A percentile compares a stretch with the other conserved stretches of the same genome.
Evolutionary conservation across 2,888 invertebrate species (phyloP).

Genomic region (Listrodromus nycthemerus): DNA sequence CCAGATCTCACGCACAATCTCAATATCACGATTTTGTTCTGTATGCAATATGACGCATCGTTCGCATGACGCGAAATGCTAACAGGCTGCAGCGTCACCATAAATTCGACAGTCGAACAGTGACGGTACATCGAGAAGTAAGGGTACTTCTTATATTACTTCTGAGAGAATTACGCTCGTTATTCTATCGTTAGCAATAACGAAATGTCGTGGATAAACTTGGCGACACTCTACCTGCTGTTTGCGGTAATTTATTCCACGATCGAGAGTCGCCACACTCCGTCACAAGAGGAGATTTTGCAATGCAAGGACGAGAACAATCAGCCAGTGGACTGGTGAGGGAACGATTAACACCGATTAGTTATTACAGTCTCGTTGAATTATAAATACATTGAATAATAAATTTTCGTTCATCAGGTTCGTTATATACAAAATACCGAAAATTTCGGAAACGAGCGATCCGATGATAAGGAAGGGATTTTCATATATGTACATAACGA

Average conservation of each 20-base stretch:
- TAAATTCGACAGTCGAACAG: neutral
- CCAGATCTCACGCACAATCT: neutral
- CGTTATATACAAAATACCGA: constrained; percentile 93
- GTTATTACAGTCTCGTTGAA: neutral
- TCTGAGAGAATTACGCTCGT: neutral
- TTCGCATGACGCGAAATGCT: neutral
- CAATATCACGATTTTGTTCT: neutral
- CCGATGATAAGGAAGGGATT: constrained; percentile 87
- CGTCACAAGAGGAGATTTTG: constrained; percentile 47
- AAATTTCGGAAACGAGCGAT: constrained; percentile 85
- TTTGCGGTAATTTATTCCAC: neutral
- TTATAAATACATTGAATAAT: constrained; percentile 44
- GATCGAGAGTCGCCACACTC: neutral
- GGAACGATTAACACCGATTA: constrained; percentile 17
- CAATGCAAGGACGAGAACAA: constrained; percentile 88
- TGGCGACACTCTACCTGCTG: constrained; percentile 8
- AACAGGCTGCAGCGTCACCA: neutral
- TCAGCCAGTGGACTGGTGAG: constrained; percentile 90
- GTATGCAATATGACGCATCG: neutral
- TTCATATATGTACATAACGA: constrained; percentile 90
- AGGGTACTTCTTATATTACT: neutral
- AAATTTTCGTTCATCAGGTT: constrained; percentile 87
- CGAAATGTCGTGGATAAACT: constrained; percentile 32
- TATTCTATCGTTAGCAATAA: neutral
- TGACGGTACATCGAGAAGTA: neutral